Evolutionary conservation across 2,113 vertebrate genomes (phyloP), one percentile per base, ranked within the genome.

Genomic region (Anolis sagrei): DNA sequence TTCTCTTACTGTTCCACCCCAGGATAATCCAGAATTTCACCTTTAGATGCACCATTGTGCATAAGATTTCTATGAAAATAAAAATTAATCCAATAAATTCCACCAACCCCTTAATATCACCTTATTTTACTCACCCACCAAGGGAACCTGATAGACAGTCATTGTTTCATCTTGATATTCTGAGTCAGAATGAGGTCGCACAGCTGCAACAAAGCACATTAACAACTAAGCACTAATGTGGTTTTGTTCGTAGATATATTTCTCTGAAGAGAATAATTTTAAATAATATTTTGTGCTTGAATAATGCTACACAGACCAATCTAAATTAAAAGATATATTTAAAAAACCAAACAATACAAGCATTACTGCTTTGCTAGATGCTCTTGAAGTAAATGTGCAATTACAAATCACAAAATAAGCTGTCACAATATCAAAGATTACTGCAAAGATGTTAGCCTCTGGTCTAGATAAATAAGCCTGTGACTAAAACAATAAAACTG

Each of bases 131-230:
- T 97, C 92, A 99, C 99, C 97, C 84, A 97, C 93, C 54, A 99
- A 93, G 3, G 98, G 98, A 49, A 99, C 93, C 21, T 99, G 98
- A 78, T 85, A 39, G 62, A 99, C 97, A 0, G 96, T 96, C 97
- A 97, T 97, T 0, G 97, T 97, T 82, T 97, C 97, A 0, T 97
- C 97, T 82, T 93, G 94, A 75, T 97, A 97, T 27, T 96, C 95
- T 0, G 95, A 90, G 3, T 96, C 95, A 1, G 95, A 95, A 92
- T 95, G 94, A 64, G 96, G 62, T 0, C 95, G 95, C 75, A 97
- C 96, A 4, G 95, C 97, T 97, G 51, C 25, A 29, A 27, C 64
- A 68, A 68, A 68, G 25, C 44, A 92, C 10, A 80, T 29, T 16
- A 78, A 73, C 62, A 13, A 84, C 23, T 34, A 34, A 29, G 39